Percentiles rank a stretch among this genome's conserved stretches.
phyloP scores from a whole-genome alignment of 2,888 invertebrate species.

The Dryadula phaetusa region DNA sequence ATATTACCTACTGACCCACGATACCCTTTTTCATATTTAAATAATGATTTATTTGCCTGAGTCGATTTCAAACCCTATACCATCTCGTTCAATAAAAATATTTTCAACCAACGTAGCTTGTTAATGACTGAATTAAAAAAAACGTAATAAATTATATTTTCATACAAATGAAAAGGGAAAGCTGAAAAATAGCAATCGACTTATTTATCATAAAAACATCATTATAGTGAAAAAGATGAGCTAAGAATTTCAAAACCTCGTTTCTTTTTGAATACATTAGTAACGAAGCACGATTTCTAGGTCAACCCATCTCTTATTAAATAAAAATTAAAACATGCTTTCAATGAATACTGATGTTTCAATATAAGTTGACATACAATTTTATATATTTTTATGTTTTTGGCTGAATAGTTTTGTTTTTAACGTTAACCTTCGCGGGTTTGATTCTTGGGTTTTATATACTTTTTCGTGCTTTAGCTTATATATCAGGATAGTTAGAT shows the following conservation, averaged over 20 bases:
- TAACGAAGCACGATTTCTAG: constrained; percentile 29
- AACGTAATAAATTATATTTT: constrained; percentile 11
- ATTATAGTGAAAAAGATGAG: constrained; percentile 27
- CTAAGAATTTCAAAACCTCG: constrained; percentile 26
- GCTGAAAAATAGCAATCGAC: constrained; percentile 26
- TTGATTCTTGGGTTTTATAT: not conserved
- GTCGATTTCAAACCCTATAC: not conserved
- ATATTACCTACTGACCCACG: no score
- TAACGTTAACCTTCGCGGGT: not conserved
- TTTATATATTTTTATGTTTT: not conserved
- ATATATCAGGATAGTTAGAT: no score
- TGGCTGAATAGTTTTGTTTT: not conserved
- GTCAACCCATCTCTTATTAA: constrained; percentile 26
- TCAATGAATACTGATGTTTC: constrained; percentile 17
- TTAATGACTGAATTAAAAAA: constrained; percentile 13
- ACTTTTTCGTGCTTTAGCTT: no score
- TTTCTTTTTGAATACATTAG: constrained; percentile 37
- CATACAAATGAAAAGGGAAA: constrained; percentile 16
- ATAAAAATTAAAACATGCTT: constrained; percentile 27
- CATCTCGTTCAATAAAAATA: not conserved
- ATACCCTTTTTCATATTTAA: no score
- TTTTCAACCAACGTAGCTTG: not conserved
- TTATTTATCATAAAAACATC: constrained; percentile 30
- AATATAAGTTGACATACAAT: constrained; percentile 7
- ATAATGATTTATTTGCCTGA: no score